Conservation (phyloP, 2,888 invertebrate genomes). For the Myathropa florea region DNA sequence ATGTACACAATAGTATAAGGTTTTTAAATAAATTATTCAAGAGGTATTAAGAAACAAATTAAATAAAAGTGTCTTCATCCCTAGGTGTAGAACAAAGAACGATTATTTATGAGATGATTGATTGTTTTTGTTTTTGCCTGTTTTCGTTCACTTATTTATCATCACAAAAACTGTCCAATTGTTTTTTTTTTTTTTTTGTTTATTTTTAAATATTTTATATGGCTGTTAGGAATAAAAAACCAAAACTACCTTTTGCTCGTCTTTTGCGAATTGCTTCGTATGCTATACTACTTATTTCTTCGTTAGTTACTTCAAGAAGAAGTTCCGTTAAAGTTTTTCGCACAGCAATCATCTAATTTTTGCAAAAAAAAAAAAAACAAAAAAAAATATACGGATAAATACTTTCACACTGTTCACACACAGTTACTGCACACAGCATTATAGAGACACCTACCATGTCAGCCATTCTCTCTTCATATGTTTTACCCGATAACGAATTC, state of each 20-base stretch:
- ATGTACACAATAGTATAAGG: constrained; percentile 70
- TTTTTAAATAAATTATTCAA: constrained; percentile 66
- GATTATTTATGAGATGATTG: constrained; percentile 37
- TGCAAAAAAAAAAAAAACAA: constrained; percentile 61
- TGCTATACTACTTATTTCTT: constrained; percentile 92
- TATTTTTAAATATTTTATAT: constrained; percentile 66
- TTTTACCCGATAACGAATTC: constrained; percentile 79
- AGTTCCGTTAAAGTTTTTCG: constrained; percentile 95
- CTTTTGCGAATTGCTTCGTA: constrained; percentile 92
- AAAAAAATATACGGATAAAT: constrained; percentile 63
- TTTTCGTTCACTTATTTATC: constrained; percentile 13
- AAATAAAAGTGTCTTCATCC: constrained; percentile 53
- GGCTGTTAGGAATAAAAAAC: constrained; percentile 73
- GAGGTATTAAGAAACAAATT: constrained; percentile 63
- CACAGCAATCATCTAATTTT: constrained; percentile 90
- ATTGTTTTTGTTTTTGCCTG: constrained; percentile 16
- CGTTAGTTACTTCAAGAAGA: constrained; percentile 95
- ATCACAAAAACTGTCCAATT: constrained; percentile 28
- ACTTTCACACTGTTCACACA: constrained; percentile 45
- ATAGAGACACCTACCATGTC: constrained; percentile 83
- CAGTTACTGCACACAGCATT: constrained; percentile 29
- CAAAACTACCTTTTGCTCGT: constrained; percentile 88
- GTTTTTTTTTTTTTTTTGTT: constrained; percentile 1
- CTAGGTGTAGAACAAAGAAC: constrained; percentile 56
- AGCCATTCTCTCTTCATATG: constrained; percentile 85